phyloP scores from a whole-genome alignment of 2,888 invertebrate species.

The Melipona beecheii region DNA sequence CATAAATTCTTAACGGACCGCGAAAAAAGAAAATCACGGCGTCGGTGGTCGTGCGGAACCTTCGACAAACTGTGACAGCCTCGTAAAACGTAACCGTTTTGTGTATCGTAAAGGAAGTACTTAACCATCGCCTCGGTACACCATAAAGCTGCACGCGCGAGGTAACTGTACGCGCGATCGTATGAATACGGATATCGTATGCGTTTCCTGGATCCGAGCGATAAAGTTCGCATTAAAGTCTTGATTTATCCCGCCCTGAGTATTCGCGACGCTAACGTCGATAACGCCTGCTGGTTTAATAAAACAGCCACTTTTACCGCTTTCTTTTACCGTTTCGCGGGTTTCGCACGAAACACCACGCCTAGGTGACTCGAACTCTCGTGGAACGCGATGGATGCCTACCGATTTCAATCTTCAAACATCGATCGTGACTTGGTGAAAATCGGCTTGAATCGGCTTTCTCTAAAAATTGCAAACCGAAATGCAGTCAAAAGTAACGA shows the following conservation, averaged over 20 bases:
- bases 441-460: background rate
- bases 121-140: constrained; percentile 52
- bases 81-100: constrained; percentile 52
- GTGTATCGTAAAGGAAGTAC: constrained; percentile 49
- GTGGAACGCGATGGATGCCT: background rate
- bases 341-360: constrained; percentile 22
- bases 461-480: background rate
- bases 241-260: constrained; percentile 45
- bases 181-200: constrained; percentile 42
- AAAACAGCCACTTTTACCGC: constrained; percentile 41
- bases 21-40: constrained; percentile 36
- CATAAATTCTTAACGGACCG: constrained; percentile 31
- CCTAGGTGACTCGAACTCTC: constrained; percentile 18
- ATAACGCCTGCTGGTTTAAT: constrained; percentile 37
- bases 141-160: constrained; percentile 46
- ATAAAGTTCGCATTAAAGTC: constrained; percentile 51
- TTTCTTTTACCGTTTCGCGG: constrained; percentile 7
- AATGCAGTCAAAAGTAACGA: background rate
- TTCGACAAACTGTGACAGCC: constrained; percentile 45
- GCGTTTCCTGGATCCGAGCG: constrained; percentile 47
- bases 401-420: too few species aligned
- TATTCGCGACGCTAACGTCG: constrained; percentile 9
- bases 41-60: constrained; percentile 55
- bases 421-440: too few species aligned
- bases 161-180: constrained; percentile 50